phyloP scores from a whole-genome alignment of 2,113 vertebrate genomes.

The Python bivittatus region DNA sequence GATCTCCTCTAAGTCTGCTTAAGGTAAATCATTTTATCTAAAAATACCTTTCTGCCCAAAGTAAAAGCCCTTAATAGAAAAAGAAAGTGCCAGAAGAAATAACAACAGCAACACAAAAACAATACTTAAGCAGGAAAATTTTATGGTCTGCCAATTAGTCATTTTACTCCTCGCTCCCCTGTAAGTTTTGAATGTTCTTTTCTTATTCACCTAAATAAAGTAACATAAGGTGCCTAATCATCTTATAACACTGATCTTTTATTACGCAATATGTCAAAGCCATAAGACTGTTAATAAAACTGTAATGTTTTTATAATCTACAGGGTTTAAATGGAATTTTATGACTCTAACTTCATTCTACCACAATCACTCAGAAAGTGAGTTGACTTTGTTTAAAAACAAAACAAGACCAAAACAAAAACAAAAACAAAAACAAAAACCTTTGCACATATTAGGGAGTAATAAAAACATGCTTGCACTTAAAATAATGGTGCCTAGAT shows the following conservation, averaged over 20 bases:
- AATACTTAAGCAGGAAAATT: conserved; percentile 38
- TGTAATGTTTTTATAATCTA: conserved; percentile 46
- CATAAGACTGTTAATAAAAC: conserved; percentile 55
- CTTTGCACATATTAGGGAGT: conserved; percentile 43
- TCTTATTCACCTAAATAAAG: conserved; percentile 54
- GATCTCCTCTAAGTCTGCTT: conserved; percentile 59
- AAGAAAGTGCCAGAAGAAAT: background rate
- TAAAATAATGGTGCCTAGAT: conserved; percentile 46
- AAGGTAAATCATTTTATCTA: conserved; percentile 66
- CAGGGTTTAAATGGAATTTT: conserved; percentile 43
- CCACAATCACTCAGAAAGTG: conserved; percentile 27
- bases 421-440: too few relatives aligned
- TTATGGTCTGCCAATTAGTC: conserved; percentile 56
- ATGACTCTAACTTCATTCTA: conserved; percentile 46
- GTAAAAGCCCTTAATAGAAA: conserved; percentile 47
- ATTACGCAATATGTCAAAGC: conserved; percentile 59
- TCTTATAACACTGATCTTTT: conserved; percentile 54
- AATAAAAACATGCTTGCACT: conserved; percentile 47
- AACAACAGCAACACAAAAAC: background rate
- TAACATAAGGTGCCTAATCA: conserved; percentile 54
- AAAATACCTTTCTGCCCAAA: conserved; percentile 62
- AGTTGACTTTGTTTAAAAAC: conserved; percentile 22
- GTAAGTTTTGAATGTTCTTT: conserved; percentile 41
- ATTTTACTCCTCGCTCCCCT: conserved; percentile 49
- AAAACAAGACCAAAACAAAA: too few relatives aligned